Percentiles rank a stretch among this genome's conserved stretches.
Conservation (phyloP, 2,113 vertebrate species). For the Todiramphus saurophagus region DNA sequence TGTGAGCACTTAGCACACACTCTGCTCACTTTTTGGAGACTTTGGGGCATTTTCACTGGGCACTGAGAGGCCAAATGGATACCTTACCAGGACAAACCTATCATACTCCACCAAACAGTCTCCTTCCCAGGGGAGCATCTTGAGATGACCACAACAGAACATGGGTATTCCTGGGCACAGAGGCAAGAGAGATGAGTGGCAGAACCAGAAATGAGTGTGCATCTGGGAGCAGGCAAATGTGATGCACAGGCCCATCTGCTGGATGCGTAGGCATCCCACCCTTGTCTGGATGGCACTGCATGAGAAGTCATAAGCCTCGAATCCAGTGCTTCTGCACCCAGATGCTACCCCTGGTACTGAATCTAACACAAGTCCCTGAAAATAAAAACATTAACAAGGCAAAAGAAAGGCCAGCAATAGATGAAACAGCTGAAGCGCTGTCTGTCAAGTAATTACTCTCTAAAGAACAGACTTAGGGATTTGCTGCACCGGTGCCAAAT, state of each 20-base stretch:
- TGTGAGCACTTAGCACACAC: not conserved
- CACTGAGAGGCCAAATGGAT: not conserved
- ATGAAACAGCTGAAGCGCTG: not conserved
- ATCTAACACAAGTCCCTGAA: not conserved
- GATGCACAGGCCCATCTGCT: not conserved
- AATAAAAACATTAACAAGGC: not conserved
- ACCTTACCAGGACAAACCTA: not conserved
- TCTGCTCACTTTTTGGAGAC: not conserved
- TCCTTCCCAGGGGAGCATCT: not conserved
- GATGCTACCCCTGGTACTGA: not conserved
- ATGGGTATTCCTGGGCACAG: not conserved
- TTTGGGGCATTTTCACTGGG: not conserved
- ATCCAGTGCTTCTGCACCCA: not conserved
- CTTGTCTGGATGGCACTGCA: not conserved
- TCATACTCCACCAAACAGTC: not conserved
- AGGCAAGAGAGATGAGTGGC: not conserved
- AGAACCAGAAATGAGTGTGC: not conserved
- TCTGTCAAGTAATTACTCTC: not conserved
- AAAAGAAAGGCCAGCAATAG: not conserved
- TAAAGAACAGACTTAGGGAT: not conserved
- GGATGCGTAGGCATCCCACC: not conserved
- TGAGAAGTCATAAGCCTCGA: not conserved
- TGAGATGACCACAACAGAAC: not conserved
- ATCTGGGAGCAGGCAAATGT: not conserved
- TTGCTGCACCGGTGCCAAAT: not conserved